Evolutionary conservation across 2,888 invertebrate genomes (phyloP).

Genomic region (Eristalis intricaria): DNA sequence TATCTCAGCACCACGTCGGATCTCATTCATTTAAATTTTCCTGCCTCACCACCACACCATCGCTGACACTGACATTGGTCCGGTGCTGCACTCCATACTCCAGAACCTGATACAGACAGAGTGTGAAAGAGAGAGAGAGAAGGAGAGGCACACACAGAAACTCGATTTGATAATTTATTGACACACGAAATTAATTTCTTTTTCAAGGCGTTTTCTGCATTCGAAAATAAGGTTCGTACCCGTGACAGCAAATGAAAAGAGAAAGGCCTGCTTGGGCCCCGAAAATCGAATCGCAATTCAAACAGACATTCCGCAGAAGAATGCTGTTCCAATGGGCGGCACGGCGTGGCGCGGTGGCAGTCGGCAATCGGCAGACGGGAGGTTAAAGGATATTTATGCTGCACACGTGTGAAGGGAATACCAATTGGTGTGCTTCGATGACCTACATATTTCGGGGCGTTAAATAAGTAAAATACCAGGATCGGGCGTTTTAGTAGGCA

Average conservation of each 20-base stretch:
- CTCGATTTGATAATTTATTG: slow-evolving; percentile 65
- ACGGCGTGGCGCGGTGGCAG: neutral
- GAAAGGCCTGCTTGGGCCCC: slow-evolving; percentile 42
- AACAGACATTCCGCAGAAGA: slow-evolving; percentile 1
- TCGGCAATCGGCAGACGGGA: neutral
- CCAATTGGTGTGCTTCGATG: slow-evolving; percentile 35
- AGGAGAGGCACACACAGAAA: slow-evolving; percentile 7
- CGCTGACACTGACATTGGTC: slow-evolving; percentile 63
- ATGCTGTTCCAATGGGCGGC: neutral
- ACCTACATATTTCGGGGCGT: slow-evolving; percentile 50
- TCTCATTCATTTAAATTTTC: slow-evolving; percentile 33
- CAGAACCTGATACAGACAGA: neutral
- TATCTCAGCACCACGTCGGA: neutral
- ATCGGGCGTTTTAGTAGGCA: neutral
- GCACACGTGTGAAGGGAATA: slow-evolving; percentile 37
- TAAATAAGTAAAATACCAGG: slow-evolving; percentile 16
- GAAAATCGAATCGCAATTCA: slow-evolving; percentile 52
- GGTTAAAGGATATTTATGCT: slow-evolving; percentile 54
- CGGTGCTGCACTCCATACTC: neutral
- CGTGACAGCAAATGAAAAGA: slow-evolving; percentile 40
- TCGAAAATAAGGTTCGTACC: slow-evolving; percentile 14
- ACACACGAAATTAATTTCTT: slow-evolving; percentile 55
- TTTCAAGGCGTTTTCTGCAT: slow-evolving; percentile 34
- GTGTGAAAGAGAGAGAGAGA: neutral
- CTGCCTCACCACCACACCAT: neutral